Evolutionary conservation across 2,797 vertebrate genomes (phyloP).

Genomic region (Notoglanidium macrostoma): DNA sequence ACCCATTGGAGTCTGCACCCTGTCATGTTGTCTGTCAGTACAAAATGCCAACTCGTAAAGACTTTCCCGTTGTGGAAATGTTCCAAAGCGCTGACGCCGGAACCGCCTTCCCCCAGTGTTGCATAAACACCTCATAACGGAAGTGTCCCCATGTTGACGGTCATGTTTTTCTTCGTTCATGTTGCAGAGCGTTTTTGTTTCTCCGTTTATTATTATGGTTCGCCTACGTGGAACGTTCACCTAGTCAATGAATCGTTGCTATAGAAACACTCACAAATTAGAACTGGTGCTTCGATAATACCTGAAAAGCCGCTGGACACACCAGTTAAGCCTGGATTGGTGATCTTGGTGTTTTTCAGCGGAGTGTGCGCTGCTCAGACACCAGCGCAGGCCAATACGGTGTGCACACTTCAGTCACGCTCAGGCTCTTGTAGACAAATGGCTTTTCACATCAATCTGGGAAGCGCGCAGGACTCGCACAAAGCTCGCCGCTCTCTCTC

Average conservation of each 20-base stretch:
- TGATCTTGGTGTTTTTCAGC: neutral
- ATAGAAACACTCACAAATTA: neutral
- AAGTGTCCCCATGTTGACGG: neutral
- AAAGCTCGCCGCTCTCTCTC: constrained; percentile 13
- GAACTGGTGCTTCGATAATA: neutral
- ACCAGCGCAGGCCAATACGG: neutral
- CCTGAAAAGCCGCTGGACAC: neutral
- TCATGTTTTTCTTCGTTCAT: neutral
- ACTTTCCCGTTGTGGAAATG: neutral
- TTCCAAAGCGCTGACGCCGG: neutral
- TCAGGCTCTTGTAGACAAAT: neutral
- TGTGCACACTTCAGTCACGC: neutral
- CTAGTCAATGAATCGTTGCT: neutral
- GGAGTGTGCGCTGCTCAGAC: neutral
- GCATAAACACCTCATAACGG: neutral
- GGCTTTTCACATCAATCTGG: constrained; percentile 9
- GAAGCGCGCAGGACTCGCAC: neutral
- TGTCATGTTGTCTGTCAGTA: no score
- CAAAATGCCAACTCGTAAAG: neutral
- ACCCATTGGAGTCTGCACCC: neutral
- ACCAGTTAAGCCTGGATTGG: neutral
- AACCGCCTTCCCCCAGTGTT: neutral
- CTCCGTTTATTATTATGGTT: neutral
- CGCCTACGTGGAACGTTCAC: neutral
- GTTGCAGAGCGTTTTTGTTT: neutral